A percentile compares a stretch with the other conserved stretches of the same genome.
phyloP scores from a whole-genome alignment of 1,140 invertebrate genomes.

The Drosophila rhopaloa region DNA sequence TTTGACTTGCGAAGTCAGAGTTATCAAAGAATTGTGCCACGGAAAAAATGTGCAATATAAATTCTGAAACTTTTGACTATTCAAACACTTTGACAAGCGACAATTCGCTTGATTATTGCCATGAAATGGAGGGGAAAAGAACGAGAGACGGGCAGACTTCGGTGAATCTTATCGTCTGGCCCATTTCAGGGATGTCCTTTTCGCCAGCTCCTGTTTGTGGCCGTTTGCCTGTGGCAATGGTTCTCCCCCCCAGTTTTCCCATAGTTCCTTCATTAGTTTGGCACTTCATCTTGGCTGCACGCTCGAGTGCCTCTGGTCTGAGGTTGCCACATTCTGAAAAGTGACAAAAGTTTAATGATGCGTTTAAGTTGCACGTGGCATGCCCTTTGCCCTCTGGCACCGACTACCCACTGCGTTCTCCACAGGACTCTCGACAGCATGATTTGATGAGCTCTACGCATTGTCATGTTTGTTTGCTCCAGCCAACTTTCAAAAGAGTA shows the following conservation, averaged over 20 bases:
- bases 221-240: background rate
- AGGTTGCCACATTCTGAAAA: slow-evolving; percentile 58
- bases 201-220: slow-evolving; percentile 3
- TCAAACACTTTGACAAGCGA: slow-evolving; percentile 73
- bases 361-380: slow-evolving; percentile 67
- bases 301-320: slow-evolving; percentile 56
- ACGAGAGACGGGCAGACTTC: slow-evolving; percentile 11
- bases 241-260: too few species aligned
- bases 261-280: slow-evolving; percentile 70
- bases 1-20: background rate
- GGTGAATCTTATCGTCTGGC: slow-evolving; percentile 35
- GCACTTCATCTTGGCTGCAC: slow-evolving; percentile 57
- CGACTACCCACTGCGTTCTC: slow-evolving; percentile 15
- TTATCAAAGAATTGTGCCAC: background rate
- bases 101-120: slow-evolving; percentile 76
- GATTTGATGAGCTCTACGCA: slow-evolving; percentile 46
- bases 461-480: slow-evolving; percentile 27
- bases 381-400: slow-evolving; percentile 13
- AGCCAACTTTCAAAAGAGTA: background rate
- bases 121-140: slow-evolving; percentile 21
- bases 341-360: slow-evolving; percentile 83
- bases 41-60: slow-evolving; percentile 9
- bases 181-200: slow-evolving; percentile 31
- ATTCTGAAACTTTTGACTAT: slow-evolving; percentile 57
- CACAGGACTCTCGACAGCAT: slow-evolving; percentile 5